These are phyloP conservation scores for Rissa tridactyla DNA, from an alignment of 2,113 vertebrate species.

Conservation along the genomic window DNA sequence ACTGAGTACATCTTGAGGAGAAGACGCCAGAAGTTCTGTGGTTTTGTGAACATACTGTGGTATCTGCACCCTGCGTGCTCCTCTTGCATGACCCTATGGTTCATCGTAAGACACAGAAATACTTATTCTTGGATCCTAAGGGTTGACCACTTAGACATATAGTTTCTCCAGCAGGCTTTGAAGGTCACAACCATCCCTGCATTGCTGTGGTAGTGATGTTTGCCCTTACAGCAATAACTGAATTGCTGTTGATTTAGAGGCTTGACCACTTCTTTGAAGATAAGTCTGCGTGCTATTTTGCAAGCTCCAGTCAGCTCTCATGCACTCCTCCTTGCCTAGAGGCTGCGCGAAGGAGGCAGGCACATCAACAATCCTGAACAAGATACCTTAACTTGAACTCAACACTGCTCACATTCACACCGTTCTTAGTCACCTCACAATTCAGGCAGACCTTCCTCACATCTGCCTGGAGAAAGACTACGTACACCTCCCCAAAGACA, in stretches of 20 bases:
- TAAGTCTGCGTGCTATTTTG: not conserved
- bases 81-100: not conserved
- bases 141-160: not conserved
- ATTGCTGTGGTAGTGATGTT: accelerated
- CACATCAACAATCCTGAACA: not conserved
- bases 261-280: not conserved
- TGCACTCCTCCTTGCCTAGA: not conserved
- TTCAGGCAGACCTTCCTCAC: not conserved
- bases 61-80: not conserved
- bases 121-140: not conserved
- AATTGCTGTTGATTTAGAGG: not conserved
- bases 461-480: not conserved
- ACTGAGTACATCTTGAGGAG: not conserved
- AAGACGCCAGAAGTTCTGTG: not conserved
- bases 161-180: not conserved
- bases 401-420: not conserved
- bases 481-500: not conserved
- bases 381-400: not conserved
- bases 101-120: not conserved
- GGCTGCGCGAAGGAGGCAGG: not conserved
- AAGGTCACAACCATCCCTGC: not conserved
- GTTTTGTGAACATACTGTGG: not conserved
- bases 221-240: not conserved
- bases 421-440: accelerated
- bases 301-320: not conserved